phyloP scores from a whole-genome alignment of 2,888 invertebrate species.

The Eupithecia dodoneata region DNA sequence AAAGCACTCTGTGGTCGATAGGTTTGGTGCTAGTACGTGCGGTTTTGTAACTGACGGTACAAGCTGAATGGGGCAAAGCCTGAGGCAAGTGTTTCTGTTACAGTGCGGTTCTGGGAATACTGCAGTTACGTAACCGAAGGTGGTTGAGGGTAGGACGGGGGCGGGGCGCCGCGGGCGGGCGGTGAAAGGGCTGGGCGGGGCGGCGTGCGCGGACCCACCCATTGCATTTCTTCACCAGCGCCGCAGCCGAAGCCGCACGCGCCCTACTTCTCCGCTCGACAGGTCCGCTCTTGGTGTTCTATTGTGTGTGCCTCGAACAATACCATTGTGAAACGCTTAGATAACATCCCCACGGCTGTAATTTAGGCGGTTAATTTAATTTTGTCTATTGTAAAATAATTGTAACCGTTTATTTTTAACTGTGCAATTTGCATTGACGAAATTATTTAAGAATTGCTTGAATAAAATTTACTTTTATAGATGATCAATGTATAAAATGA shows the following conservation, averaged over 20 bases:
- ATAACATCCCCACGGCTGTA: constrained; percentile 72
- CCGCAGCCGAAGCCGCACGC: constrained; percentile 55
- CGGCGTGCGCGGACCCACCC: constrained; percentile 79
- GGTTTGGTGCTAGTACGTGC: constrained; percentile 41
- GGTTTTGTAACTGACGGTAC: constrained; percentile 64
- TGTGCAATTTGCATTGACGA: constrained; percentile 30
- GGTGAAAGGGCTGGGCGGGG: constrained; percentile 82
- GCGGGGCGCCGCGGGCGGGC: constrained; percentile 74
- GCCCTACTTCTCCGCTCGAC: constrained; percentile 76
- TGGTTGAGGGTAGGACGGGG: constrained; percentile 68
- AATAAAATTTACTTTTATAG: neutral
- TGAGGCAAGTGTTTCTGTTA: constrained; percentile 69
- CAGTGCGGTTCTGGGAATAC: constrained; percentile 70
- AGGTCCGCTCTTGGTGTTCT: constrained; percentile 79
- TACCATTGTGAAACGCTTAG: constrained; percentile 78
- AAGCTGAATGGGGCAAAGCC: constrained; percentile 70
- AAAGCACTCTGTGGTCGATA: constrained; percentile 37
- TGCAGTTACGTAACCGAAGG: constrained; percentile 70
- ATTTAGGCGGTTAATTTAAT: constrained; percentile 65
- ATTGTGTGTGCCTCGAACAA: constrained; percentile 79
- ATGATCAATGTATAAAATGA: neutral
- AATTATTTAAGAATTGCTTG: constrained; percentile 15
- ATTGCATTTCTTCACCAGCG: constrained; percentile 77
- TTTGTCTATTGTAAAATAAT: constrained; percentile 50
- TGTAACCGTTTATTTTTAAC: constrained; percentile 35